Conservation (phyloP, 2,888 invertebrate genomes). For the Orthonychiurus folsomi region DNA sequence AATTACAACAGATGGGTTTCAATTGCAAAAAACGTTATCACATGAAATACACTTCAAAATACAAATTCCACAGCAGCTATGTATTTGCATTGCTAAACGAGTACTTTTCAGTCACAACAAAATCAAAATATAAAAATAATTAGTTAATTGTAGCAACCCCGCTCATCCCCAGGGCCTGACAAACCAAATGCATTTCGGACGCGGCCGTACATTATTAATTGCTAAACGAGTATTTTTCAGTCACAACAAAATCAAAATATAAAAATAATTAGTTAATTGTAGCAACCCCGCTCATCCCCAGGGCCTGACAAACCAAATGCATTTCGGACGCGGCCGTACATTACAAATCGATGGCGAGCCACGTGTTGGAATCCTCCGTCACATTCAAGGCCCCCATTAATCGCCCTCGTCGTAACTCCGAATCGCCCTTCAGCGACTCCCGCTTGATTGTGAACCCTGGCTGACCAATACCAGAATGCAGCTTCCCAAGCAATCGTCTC, state of each 20-base stretch:
- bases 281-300: slow-evolving; percentile 16
- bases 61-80: not conserved
- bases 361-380: slow-evolving; percentile 12
- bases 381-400: slow-evolving; percentile 15
- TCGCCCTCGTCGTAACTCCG: slow-evolving; percentile 14
- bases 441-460: not conserved
- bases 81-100: no score
- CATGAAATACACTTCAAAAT: no score
- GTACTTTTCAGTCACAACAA: no score
- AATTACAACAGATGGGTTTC: no score
- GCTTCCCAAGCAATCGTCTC: slow-evolving; percentile 14
- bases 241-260: no score
- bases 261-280: slow-evolving; percentile 12
- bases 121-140: not conserved
- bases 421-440: slow-evolving; percentile 8
- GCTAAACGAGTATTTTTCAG: no score
- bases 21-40: no score
- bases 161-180: slow-evolving; percentile 10
- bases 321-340: slow-evolving; percentile 10
- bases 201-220: slow-evolving; percentile 10
- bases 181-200: slow-evolving; percentile 15
- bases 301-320: slow-evolving; percentile 13
- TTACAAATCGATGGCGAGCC: slow-evolving; percentile 12
- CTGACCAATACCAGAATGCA: slow-evolving; percentile 15
- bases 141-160: slow-evolving; percentile 17